These are phyloP conservation scores for Mimachlamys varia DNA, from an alignment of 2,888 invertebrate species.

Conservation along the genomic window DNA sequence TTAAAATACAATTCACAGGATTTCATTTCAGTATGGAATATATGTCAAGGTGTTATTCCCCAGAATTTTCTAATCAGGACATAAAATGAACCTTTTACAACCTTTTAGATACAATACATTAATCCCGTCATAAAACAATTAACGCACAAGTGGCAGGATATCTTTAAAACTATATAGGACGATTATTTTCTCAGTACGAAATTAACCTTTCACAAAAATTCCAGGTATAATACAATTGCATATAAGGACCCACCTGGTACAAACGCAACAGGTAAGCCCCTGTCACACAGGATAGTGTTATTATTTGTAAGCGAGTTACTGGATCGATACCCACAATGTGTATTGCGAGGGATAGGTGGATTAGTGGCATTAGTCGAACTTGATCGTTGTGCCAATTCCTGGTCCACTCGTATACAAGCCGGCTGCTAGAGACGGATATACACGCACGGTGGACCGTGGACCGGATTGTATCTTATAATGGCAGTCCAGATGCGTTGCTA, in stretches of 20 bases:
- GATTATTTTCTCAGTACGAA: not conserved
- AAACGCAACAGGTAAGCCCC: conserved; percentile 5
- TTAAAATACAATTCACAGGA: too few species aligned
- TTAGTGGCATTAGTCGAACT: conserved; percentile 6
- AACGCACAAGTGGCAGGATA: not conserved
- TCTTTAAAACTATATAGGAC: not conserved
- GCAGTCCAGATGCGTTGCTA: not conserved
- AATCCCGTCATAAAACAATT: not conserved
- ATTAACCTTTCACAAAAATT: conserved; percentile 33
- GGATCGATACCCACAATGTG: conserved; percentile 1
- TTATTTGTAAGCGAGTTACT: not conserved
- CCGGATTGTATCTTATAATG: not conserved
- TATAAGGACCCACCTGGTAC: not conserved
- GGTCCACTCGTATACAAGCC: not conserved
- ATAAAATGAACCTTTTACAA: not conserved
- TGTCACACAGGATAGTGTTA: not conserved
- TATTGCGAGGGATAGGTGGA: conserved; percentile 17
- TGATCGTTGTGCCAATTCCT: conserved; percentile 20
- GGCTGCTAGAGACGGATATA: conserved; percentile 25
- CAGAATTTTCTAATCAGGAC: not conserved
- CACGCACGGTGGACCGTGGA: not conserved
- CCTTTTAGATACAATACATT: not conserved
- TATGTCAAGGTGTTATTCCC: too few species aligned
- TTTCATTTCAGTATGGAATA: too few species aligned
- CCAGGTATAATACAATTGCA: conserved; percentile 10